phyloP scores from a whole-genome alignment of 2,113 vertebrate genomes.

The Siniperca knerii region DNA sequence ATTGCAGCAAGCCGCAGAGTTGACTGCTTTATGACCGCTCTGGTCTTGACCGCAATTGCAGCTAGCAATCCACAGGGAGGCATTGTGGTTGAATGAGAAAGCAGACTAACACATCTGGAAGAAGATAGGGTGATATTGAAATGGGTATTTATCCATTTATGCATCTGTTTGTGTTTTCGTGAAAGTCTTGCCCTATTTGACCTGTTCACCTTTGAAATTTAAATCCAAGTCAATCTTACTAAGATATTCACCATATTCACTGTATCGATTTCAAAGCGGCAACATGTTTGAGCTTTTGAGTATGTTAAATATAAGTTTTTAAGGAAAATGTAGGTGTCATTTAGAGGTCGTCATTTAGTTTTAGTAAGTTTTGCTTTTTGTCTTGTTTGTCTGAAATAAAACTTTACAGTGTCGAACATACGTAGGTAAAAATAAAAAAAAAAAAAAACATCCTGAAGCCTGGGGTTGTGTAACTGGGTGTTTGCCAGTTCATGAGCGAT shows the following conservation, averaged over 20 bases:
- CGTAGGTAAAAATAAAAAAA: too few species aligned
- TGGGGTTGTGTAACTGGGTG: too few species aligned
- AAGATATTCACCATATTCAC: neutral
- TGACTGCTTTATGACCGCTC: constrained; percentile 60
- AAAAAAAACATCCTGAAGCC: too few species aligned
- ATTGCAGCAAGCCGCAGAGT: constrained; percentile 17
- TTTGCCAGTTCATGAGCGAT: too few species aligned
- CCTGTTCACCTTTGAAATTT: neutral
- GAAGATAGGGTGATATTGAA: neutral
- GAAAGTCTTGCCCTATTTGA: constrained; percentile 1
- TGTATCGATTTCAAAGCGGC: neutral
- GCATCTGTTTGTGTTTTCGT: constrained; percentile 6
- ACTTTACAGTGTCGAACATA: too few species aligned
- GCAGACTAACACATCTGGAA: constrained; percentile 30
- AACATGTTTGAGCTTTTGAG: neutral
- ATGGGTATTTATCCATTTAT: neutral
- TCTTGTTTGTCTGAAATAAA: too few species aligned
- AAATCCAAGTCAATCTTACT: neutral
- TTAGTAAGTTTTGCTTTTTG: too few species aligned
- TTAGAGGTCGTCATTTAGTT: too few species aligned
- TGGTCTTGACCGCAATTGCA: constrained; percentile 5
- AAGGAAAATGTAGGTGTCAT: too few species aligned
- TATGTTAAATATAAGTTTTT: neutral
- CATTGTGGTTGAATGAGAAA: constrained; percentile 42
- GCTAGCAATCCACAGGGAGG: constrained; percentile 44